A percentile compares a stretch with the other conserved stretches of the same genome.
phyloP scores from a whole-genome alignment of 2,113 vertebrate species.

The Anarrhichthys ocellatus region DNA sequence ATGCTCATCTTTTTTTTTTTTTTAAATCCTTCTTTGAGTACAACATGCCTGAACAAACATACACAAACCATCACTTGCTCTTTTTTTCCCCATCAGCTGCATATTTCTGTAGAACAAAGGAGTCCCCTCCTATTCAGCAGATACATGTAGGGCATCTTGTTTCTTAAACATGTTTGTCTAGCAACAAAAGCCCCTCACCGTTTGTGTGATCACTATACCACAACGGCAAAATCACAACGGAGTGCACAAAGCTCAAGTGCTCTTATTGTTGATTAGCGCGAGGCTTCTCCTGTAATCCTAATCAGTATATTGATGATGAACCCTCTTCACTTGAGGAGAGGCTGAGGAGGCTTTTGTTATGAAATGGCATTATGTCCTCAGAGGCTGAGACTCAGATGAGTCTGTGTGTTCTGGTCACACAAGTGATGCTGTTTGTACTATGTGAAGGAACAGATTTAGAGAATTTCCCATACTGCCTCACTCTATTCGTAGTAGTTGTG shows the following conservation, averaged over 20 bases:
- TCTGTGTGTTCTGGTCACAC: slow-evolving; percentile 15
- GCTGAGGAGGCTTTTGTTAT: slow-evolving; percentile 49
- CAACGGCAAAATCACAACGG: slow-evolving; percentile 48
- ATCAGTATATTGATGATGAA: slow-evolving; percentile 71
- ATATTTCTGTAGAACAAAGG: slow-evolving; percentile 22
- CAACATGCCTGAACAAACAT: slow-evolving; percentile 15
- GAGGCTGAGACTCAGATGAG: background rate
- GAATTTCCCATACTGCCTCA: slow-evolving; percentile 17
- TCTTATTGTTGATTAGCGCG: slow-evolving; percentile 64
- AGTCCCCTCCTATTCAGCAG: slow-evolving; percentile 2
- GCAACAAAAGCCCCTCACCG: slow-evolving; percentile 54
- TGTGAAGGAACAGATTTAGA: slow-evolving; percentile 8
- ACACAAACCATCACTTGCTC: slow-evolving; percentile 7
- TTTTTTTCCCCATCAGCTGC: slow-evolving; percentile 17
- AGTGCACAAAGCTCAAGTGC: slow-evolving; percentile 51
- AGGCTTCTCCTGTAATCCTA: slow-evolving; percentile 54
- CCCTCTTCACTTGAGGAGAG: slow-evolving; percentile 43
- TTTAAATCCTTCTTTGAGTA: slow-evolving; percentile 3
- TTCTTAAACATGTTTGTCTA: slow-evolving; percentile 60
- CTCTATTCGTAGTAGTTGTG: slow-evolving; percentile 3
- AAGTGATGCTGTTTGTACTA: slow-evolving; percentile 24
- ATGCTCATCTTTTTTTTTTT: slow-evolving; percentile 3
- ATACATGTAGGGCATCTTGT: slow-evolving; percentile 38
- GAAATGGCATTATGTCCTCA: slow-evolving; percentile 45
- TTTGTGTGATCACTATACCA: slow-evolving; percentile 40